A percentile compares a stretch with the other conserved stretches of the same genome.
These are phyloP conservation scores for Phodopus roborovskii DNA, from an alignment of 2,113 vertebrate genomes.

Conservation along the genomic window DNA sequence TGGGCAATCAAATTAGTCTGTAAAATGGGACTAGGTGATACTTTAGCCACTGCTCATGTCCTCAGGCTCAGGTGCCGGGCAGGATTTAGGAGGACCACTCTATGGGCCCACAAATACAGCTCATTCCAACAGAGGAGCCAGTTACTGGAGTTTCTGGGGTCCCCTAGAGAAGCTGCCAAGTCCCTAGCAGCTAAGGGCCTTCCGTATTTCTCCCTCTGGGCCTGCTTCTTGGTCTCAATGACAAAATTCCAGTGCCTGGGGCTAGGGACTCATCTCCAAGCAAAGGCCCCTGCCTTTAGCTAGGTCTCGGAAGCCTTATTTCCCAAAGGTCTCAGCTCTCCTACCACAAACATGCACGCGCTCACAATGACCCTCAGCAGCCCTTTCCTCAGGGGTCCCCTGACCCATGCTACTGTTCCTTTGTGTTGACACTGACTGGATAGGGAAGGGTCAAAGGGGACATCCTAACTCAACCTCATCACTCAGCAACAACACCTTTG, in stretches of 20 bases:
- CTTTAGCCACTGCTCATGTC: slow-evolving; percentile 78
- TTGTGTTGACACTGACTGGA: background rate
- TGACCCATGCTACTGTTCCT: too few relatives aligned
- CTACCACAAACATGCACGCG: slow-evolving; percentile 9
- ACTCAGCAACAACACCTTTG: background rate
- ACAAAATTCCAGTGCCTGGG: background rate
- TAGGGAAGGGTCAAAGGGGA: background rate
- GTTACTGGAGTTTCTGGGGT: slow-evolving; percentile 24
- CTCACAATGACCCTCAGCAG: background rate
- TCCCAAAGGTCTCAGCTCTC: slow-evolving; percentile 22
- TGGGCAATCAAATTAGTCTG: slow-evolving; percentile 90
- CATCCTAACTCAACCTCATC: background rate
- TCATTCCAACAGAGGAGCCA: slow-evolving; percentile 10
- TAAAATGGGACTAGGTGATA: slow-evolving; percentile 73
- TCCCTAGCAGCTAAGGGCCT: background rate
- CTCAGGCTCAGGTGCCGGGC: background rate
- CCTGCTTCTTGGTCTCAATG: background rate
- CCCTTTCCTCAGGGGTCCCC: background rate
- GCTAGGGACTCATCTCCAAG: background rate
- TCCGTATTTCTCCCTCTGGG: background rate
- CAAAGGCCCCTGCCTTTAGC: background rate
- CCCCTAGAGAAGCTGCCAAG: background rate
- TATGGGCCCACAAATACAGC: background rate
- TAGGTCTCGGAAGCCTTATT: background rate
- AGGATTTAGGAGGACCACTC: background rate